Base-by-base conservation (phyloP, 1,140 invertebrate genomes). In the Drosophila dunni region DNA sequence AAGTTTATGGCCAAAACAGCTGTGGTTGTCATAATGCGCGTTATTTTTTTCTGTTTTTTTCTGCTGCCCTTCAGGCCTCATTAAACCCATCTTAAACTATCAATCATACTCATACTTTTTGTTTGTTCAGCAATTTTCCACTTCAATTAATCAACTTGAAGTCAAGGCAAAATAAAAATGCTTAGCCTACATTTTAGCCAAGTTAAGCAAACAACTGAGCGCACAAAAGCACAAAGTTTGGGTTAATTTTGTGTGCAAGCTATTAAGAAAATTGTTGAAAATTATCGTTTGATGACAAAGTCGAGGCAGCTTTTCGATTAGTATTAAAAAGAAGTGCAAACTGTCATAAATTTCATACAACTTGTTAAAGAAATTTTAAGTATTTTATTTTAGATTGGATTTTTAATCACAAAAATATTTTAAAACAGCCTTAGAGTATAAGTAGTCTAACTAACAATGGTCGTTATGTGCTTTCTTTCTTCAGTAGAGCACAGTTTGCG, bases 141-240 rank as follows among this genome's bases (percentile, higher is more conserved):
- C 65, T 65, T 84, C 82, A 78, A 84, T 84, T 84, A 81, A 84
- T 84, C 82, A 84, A 67, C 63, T 58, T 54, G 62, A 58, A 72
- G 78, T 76, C 36, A 11, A 42, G 13, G 17, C 13, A 33, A 20
- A 40, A 42, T 20, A 56, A 72, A 72, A 73, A 45, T 58, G 66
- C 66, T 67, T 73, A 72, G 63, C 63, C 69, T 45, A 76, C 44
- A 63, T 72, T 61, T 72, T 62, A 50, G 71, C 24, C 65, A 36
- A 56, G 63, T 40, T 46, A 50, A 50, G 65, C 33, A 57, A 66
- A 53, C 46, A 66, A 56, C 50, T 51, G 50, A 36, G 15, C 46
- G 44, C 46, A 29, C 56, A 68, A 74, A 73, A 62, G 20, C 60
- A 33, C 65, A 74, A 61, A 56, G 56, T 34, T 29, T 29, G 24